phyloP scores from a whole-genome alignment of 2,797 vertebrate species.

The Poecilia wingei region DNA sequence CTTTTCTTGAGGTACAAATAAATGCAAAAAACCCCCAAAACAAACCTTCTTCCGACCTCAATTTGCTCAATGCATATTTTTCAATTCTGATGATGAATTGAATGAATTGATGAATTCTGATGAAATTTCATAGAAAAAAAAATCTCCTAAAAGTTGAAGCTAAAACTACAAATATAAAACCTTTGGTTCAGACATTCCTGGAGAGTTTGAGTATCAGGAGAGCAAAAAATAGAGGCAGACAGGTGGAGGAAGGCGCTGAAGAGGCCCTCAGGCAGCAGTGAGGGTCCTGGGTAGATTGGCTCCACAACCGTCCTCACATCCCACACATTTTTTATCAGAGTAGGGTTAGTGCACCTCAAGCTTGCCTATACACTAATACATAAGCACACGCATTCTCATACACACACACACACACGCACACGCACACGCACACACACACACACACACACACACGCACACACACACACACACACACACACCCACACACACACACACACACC shows the following conservation, averaged over 20 bases:
- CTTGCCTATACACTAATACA: slow-evolving; percentile 51
- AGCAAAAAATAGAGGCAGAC: slow-evolving; percentile 56
- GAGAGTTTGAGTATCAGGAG: slow-evolving; percentile 47
- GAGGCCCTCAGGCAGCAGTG: slow-evolving; percentile 65
- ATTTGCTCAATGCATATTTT: background rate
- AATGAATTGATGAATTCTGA: too few species aligned
- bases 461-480: slow-evolving; percentile 34
- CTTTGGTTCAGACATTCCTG: slow-evolving; percentile 17
- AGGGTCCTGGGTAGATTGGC: slow-evolving; percentile 63
- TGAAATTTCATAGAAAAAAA: slow-evolving; percentile 1
- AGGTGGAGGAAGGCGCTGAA: slow-evolving; percentile 48
- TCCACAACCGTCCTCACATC: slow-evolving; percentile 59
- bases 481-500: slow-evolving; percentile 44
- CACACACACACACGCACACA: slow-evolving; percentile 33
- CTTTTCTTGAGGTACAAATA: background rate
- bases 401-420: slow-evolving; percentile 37
- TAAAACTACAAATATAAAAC: background rate
- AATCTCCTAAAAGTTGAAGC: slow-evolving; percentile 10
- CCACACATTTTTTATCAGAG: slow-evolving; percentile 67
- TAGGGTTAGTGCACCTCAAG: slow-evolving; percentile 48
- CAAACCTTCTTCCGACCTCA: background rate
- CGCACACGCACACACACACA: slow-evolving; percentile 24
- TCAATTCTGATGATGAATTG: background rate
- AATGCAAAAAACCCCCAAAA: too few species aligned
- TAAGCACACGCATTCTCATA: slow-evolving; percentile 29